Conservation (phyloP, 53 echinoderm and acorn worm genomes). For the Luidia sarsii region DNA sequence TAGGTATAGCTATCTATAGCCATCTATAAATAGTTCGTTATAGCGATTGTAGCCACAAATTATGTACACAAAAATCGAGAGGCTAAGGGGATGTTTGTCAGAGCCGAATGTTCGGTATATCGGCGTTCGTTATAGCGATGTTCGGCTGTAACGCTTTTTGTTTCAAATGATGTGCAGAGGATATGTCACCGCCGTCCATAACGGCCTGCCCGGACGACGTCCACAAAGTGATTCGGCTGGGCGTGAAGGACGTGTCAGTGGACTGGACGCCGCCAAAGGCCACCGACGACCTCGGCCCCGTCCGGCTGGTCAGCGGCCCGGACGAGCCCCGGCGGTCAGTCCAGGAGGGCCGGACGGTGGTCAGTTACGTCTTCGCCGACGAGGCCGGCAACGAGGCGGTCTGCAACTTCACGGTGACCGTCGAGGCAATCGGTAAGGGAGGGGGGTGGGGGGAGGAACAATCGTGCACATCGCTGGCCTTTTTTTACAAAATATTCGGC, state of each 20-base stretch:
- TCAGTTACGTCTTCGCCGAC: constrained; percentile 28
- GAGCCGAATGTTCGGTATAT: too few species aligned
- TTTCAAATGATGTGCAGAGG: constrained; percentile 19
- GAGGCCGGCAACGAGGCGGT: constrained; percentile 31
- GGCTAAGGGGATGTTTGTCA: too few species aligned
- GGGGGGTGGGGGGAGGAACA: too few species aligned
- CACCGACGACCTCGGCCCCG: constrained; percentile 27
- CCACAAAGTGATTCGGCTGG: constrained; percentile 15
- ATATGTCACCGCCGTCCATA: constrained; percentile 14
- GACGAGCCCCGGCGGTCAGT: constrained; percentile 14
- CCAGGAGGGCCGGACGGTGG: constrained; percentile 26
- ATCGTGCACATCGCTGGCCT: too few species aligned
- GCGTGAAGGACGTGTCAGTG: constrained; percentile 1
- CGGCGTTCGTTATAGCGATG: too few species aligned
- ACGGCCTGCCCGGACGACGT: constrained; percentile 26
- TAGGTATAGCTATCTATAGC: background rate
- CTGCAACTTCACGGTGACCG: constrained; percentile 48
- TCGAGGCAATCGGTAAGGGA: constrained; percentile 29
- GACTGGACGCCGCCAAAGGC: constrained; percentile 9
- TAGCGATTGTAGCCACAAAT: too few species aligned
- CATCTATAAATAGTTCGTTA: background rate
- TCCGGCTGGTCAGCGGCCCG: background rate
- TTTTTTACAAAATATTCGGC: too few species aligned
- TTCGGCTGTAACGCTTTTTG: background rate
- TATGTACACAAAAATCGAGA: too few species aligned